These are phyloP conservation scores for Calycopis cecrops DNA, from an alignment of 1,140 invertebrate genomes.

Conservation along the genomic window DNA sequence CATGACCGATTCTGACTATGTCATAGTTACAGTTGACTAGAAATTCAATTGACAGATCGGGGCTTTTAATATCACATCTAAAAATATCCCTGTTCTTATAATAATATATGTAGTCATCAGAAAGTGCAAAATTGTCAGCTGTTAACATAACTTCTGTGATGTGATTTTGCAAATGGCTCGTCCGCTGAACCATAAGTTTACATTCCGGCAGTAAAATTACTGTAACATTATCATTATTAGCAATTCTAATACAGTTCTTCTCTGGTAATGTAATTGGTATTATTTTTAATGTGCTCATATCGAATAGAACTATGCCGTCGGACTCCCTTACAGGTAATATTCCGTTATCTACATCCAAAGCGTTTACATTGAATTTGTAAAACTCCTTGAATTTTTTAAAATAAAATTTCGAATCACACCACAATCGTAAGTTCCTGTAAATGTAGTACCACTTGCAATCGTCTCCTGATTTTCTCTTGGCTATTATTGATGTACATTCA, in stretches of 20 bases:
- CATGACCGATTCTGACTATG: constrained; percentile 50
- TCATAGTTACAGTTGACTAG: constrained; percentile 46
- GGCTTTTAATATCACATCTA: constrained; percentile 40
- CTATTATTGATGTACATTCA: constrained; percentile 46
- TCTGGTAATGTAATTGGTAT: constrained; percentile 53
- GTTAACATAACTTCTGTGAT: constrained; percentile 42
- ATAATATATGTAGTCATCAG: constrained; percentile 38
- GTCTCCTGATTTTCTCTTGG: constrained; percentile 49
- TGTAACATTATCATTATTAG: constrained; percentile 45
- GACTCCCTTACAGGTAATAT: constrained; percentile 49
- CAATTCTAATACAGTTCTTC: constrained; percentile 47
- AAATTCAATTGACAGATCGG: constrained; percentile 35
- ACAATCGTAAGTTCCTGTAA: constrained; percentile 50
- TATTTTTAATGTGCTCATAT: constrained; percentile 46
- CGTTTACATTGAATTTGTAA: constrained; percentile 48
- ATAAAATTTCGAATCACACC: constrained; percentile 37
- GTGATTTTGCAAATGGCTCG: constrained; percentile 28
- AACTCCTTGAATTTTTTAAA: constrained; percentile 47
- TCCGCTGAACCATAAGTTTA: constrained; percentile 45
- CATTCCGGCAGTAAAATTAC: constrained; percentile 38
- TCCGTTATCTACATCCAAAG: constrained; percentile 47
- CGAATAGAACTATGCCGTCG: constrained; percentile 48
- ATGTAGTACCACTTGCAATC: constrained; percentile 52
- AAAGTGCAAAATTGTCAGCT: constrained; percentile 49
- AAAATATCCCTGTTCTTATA: constrained; percentile 47